Percentiles rank a stretch among this genome's conserved stretches.
Conservation (phyloP, 2,797 vertebrate species). For the Galaxias olidus region DNA sequence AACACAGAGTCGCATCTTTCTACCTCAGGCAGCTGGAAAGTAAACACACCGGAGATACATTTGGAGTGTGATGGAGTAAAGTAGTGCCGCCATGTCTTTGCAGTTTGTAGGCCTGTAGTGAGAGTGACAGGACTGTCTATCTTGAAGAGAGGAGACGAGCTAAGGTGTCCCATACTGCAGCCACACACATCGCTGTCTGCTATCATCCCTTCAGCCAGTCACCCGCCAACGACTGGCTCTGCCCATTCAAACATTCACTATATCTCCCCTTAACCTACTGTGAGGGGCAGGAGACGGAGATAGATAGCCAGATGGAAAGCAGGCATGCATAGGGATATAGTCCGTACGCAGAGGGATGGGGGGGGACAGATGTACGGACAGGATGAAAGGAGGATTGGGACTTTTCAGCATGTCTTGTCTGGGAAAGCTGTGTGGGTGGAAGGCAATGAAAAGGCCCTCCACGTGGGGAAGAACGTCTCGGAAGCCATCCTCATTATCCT, state of each 20-base stretch:
- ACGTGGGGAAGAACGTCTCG: not conserved
- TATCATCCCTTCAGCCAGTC: slow-evolving; percentile 31
- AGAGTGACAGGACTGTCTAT: slow-evolving; percentile 42
- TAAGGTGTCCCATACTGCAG: slow-evolving; percentile 28
- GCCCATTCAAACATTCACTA: not conserved
- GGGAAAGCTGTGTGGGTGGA: too few relatives aligned
- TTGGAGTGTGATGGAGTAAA: slow-evolving; percentile 22
- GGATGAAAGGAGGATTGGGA: too few relatives aligned
- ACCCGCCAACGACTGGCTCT: slow-evolving; percentile 16
- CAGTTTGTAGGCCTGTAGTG: slow-evolving; percentile 21
- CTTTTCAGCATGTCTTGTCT: too few relatives aligned
- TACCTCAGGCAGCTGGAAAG: not conserved
- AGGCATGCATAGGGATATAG: too few relatives aligned
- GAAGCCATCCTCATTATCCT: slow-evolving; percentile 2
- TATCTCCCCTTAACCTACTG: too few relatives aligned
- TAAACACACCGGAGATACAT: slow-evolving; percentile 7
- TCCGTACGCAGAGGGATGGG: not conserved
- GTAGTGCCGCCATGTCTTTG: slow-evolving; percentile 28
- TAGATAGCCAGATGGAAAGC: too few relatives aligned
- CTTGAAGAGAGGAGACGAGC: slow-evolving; percentile 35
- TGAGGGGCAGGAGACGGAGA: too few relatives aligned
- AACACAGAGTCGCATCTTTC: slow-evolving; percentile 13
- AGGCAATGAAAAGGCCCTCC: not conserved
- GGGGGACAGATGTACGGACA: not conserved
- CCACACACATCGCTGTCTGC: slow-evolving; percentile 27